Evolutionary conservation across 2,797 vertebrate species (phyloP).

Genomic region (Apogon hyalosoma): DNA sequence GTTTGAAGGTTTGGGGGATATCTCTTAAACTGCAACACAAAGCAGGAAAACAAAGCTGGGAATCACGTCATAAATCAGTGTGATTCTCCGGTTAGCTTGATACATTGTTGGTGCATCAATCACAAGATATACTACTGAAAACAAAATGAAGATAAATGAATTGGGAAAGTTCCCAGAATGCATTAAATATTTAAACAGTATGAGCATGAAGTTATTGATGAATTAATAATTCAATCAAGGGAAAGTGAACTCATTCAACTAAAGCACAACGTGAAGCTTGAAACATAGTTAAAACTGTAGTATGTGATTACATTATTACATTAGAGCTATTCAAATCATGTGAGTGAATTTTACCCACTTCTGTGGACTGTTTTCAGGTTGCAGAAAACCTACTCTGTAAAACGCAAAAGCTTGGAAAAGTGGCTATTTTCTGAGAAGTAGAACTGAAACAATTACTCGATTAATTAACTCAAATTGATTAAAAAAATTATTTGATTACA

Average conservation of each 20-base stretch:
- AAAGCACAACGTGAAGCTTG: constrained; percentile 13
- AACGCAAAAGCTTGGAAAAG: no score
- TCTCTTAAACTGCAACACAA: constrained; percentile 29
- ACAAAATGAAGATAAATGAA: constrained; percentile 21
- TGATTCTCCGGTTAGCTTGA: neutral
- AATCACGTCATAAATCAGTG: constrained; percentile 26
- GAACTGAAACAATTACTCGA: no score
- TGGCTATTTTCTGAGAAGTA: no score
- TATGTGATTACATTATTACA: no score
- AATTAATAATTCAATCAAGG: constrained; percentile 47
- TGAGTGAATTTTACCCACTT: no score
- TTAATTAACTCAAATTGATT: no score
- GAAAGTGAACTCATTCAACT: constrained; percentile 8
- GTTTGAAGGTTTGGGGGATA: constrained; percentile 24
- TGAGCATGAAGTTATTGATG: constrained; percentile 30
- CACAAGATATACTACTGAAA: constrained; percentile 25
- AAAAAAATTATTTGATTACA: no score
- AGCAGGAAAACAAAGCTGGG: constrained; percentile 7
- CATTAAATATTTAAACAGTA: constrained; percentile 50
- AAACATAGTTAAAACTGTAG: neutral
- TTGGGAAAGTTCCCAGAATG: constrained; percentile 7
- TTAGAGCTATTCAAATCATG: no score
- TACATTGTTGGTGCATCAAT: constrained; percentile 18
- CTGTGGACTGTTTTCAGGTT: no score
- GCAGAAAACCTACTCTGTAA: no score